These are phyloP conservation scores for Poeciliopsis infans DNA, from an alignment of 2,797 vertebrate genomes.

Conservation along the genomic window DNA sequence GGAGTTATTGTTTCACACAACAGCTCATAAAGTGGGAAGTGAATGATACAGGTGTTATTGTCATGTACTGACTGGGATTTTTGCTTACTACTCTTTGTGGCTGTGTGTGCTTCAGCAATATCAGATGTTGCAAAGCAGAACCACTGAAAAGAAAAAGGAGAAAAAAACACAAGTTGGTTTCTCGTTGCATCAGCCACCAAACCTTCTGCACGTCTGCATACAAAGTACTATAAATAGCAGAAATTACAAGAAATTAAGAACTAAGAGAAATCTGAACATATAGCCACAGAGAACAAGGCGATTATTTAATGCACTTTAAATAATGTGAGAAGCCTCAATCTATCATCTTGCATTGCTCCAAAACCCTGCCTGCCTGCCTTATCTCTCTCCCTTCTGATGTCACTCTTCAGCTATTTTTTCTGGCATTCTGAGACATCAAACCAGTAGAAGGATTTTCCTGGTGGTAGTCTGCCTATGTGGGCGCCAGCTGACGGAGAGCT, in stretches of 20 bases:
- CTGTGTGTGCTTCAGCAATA: slow-evolving; percentile 22
- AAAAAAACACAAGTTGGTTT: slow-evolving; percentile 46
- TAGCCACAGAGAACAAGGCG: not conserved
- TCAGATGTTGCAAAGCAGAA: slow-evolving; percentile 45
- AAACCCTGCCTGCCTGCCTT: slow-evolving; percentile 29
- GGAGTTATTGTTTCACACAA: slow-evolving; percentile 38
- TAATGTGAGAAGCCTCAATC: slow-evolving; percentile 30
- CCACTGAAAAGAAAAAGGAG: slow-evolving; percentile 6
- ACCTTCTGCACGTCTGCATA: slow-evolving; percentile 28
- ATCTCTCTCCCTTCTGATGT: slow-evolving; percentile 23
- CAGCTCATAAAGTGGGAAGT: slow-evolving; percentile 35
- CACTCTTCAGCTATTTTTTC: slow-evolving; percentile 41
- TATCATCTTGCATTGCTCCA: slow-evolving; percentile 40
- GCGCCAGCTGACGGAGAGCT: slow-evolving; percentile 49
- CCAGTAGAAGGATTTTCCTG: slow-evolving; percentile 43
- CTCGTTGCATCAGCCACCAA: slow-evolving; percentile 66
- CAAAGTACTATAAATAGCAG: slow-evolving; percentile 19
- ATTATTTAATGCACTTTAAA: slow-evolving; percentile 31
- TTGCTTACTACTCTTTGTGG: slow-evolving; percentile 30
- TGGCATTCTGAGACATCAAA: slow-evolving; percentile 55
- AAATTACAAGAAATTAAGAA: no score
- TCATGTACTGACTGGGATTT: slow-evolving; percentile 24
- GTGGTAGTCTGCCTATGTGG: slow-evolving; percentile 51
- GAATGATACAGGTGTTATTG: slow-evolving; percentile 52
- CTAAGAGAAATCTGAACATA: slow-evolving; percentile 11